A percentile compares a stretch with the other conserved stretches of the same genome.
Evolutionary conservation across 2,113 vertebrate species (phyloP).

Genomic region (Synodontis membranacea): DNA sequence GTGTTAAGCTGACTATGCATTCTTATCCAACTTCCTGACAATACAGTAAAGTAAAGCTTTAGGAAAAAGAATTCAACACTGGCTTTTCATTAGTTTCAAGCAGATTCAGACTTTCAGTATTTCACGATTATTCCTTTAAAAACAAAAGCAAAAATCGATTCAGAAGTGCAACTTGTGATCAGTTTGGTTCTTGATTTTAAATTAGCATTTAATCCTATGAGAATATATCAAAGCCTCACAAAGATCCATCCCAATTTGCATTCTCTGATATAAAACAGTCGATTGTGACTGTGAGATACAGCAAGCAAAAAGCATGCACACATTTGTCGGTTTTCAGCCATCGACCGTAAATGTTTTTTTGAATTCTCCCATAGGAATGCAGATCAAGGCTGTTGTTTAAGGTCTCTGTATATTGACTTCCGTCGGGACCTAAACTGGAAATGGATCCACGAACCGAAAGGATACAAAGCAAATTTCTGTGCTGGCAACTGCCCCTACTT

Average conservation of each 20-base stretch:
- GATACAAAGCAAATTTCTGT: slow-evolving; percentile 81
- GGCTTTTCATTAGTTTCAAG: neutral
- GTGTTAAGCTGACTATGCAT: neutral
- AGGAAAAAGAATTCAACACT: neutral
- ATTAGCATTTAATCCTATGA: neutral
- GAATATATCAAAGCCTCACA: neutral
- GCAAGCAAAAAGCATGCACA: neutral
- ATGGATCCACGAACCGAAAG: slow-evolving; percentile 82
- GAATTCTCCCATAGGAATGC: slow-evolving; percentile 59
- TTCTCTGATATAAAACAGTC: neutral
- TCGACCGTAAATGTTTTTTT: neutral
- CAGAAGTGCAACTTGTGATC: neutral
- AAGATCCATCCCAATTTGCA: neutral
- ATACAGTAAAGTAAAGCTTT: neutral
- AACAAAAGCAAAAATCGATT: neutral
- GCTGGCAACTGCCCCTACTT: slow-evolving; percentile 79
- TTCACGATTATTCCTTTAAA: neutral
- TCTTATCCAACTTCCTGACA: neutral
- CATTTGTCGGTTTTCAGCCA: neutral
- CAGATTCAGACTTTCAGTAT: neutral
- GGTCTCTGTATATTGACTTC: slow-evolving; percentile 80
- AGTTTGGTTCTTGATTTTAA: neutral
- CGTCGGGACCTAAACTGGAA: slow-evolving; percentile 82
- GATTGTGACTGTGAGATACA: neutral
- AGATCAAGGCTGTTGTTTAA: slow-evolving; percentile 77